Evolutionary conservation across 2,797 vertebrate species (phyloP), one percentile per base, ranked within the genome.

Genomic region (Bucorvus abyssinicus): DNA sequence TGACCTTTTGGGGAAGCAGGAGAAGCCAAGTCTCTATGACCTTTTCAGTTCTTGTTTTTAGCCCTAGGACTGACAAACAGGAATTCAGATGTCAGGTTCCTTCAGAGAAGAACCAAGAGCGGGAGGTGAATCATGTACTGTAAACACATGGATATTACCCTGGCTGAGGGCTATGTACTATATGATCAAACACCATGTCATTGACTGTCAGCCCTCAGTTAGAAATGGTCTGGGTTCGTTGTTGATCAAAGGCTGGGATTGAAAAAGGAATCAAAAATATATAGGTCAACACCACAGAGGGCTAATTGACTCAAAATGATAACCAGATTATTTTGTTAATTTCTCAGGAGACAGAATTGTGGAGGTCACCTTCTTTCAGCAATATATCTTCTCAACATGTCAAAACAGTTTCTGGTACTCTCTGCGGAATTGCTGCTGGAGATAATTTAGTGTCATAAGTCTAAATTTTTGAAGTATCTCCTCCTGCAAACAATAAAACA

Each of bases 321-420:
- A 91, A 88, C 73, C 70, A 87, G 50, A 91, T 79, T 63, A 78
- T 89, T 70, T 74, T 81, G 79, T 49, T 87, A 76, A 93, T 86
- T 95, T 93, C 80, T 91, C 87, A 34, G 56, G 70, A 79, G 74
- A 63, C 26, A 2, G 12, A 78, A 56, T 9, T 73, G 67, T 67
- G 45, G 73, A 93, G 93, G 83, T 93, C 87, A 91, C 87, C 74
- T 94, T 77, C 67, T 77, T 84, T 94, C 52, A 80, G 29, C 34
- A 44, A n/a, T 3, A 21, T 61, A 40, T 71, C 63, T 84, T 75
- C 76, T 88, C 9, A 6, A 12, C 0, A 0, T 30, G 53, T 76
- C 80, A 63, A 79, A 90, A 90, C 64, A 75, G 77, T 89, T 92
- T 87, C 53, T 64, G 55, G 14, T 60, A 64, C 42, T 64, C 74